These are phyloP conservation scores for Synergus laeviventris DNA, from an alignment of 2,888 invertebrate species.

Conservation along the genomic window DNA sequence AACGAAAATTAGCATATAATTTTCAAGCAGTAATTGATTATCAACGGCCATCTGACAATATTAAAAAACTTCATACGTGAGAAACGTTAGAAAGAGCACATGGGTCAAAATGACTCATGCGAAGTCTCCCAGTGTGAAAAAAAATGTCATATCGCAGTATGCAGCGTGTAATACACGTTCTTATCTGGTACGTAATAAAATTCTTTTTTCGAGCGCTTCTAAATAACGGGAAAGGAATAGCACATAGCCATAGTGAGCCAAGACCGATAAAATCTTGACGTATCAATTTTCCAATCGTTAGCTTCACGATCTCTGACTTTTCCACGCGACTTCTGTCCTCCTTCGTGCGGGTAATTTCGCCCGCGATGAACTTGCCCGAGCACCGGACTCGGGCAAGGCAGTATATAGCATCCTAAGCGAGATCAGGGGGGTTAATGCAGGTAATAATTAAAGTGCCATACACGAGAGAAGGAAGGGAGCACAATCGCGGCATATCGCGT, in stretches of 20 bases:
- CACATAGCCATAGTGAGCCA: slow-evolving; percentile 10
- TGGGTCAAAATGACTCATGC: slow-evolving; percentile 13
- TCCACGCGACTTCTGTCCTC: slow-evolving; percentile 38
- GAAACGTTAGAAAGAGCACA: slow-evolving; percentile 14
- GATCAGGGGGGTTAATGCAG: slow-evolving; percentile 36
- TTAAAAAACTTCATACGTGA: background rate
- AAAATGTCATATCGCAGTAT: slow-evolving; percentile 32
- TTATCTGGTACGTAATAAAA: slow-evolving; percentile 28
- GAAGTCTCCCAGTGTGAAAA: slow-evolving; percentile 20
- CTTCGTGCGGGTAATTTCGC: slow-evolving; percentile 38
- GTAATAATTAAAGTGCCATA: slow-evolving; percentile 37
- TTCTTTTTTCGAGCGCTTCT: background rate
- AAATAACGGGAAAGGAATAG: slow-evolving; percentile 30
- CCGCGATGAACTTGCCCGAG: slow-evolving; percentile 21
- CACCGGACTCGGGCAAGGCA: background rate
- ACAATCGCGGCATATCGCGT: slow-evolving; percentile 33
- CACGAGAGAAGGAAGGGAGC: background rate
- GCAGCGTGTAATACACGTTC: slow-evolving; percentile 8
- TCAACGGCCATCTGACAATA: background rate
- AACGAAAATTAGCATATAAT: slow-evolving; percentile 28
- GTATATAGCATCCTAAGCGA: slow-evolving; percentile 23
- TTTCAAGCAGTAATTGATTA: slow-evolving; percentile 22
- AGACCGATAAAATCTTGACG: slow-evolving; percentile 36
- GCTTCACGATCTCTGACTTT: slow-evolving; percentile 29
- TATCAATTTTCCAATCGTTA: slow-evolving; percentile 40